Evolutionary conservation across 2,113 vertebrate species (phyloP), one percentile per base, ranked within the genome.

Genomic region (Hystrix brachyura): DNA sequence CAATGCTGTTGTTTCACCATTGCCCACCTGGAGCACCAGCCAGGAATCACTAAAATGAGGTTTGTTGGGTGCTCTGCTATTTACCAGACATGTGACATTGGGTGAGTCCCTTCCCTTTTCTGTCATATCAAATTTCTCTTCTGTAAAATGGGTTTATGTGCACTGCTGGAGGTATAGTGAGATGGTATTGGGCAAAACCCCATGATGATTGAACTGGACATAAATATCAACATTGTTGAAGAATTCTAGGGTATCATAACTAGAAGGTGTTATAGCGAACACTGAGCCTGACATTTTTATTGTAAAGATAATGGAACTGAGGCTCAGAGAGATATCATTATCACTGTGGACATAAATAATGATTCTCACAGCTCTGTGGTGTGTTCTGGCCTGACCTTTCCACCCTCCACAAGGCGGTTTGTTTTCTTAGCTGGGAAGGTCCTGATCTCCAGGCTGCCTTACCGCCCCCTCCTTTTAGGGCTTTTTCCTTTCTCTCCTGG

Each of bases 371-470:
- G 57, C 79, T n/a, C 90, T 85, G 2, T 43, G 23, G 51, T 94
- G 86, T 84, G 91, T 57, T 57, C 67, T n/a, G 29, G 15, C 72
- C 83, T 62, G 65, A 97, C 60, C 87, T 95, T 71, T 89, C 76
- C 60, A 65, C 76, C 32, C 48, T 84, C 64, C 14, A 53, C 12
- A 7, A 94, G 25, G 59, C 0, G 0, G 8, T 81, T 90, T 96
- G 89, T 96, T 98, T 90, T 94, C 60, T 84, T 92, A 87, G 95
- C 91, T 85, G 81, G 76, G 65, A 92, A 82, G 43, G 43, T 92
- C 76, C 15, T 15, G 59, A 65, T 94, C 38, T 53, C 60, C 60
- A 27, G 90, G 23, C 72, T 64, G 74, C 87, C 32, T 81, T 69
- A 23, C 34, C 27, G 46, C 38, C n/a, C 5, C 10, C 59, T 87